Evolutionary conservation across 2,797 vertebrate species (phyloP), one percentile per base, ranked within the genome.

Genomic region (Enteromius unitaeniatus): DNA sequence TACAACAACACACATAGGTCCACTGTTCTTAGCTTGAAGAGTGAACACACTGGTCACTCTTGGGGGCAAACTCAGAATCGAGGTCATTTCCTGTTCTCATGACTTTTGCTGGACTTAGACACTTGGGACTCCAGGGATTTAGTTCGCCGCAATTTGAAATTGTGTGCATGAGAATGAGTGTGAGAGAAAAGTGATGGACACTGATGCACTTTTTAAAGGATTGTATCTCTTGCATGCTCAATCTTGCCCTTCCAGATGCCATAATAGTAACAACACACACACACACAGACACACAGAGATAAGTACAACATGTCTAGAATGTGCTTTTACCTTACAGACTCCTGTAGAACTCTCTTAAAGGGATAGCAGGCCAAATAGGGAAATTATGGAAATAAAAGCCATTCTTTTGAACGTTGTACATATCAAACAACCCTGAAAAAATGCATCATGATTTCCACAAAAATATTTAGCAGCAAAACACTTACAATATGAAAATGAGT

Each of bases 71-170:
- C 53, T 81, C 70, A 70, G 28, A 85, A 77, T 67, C 34, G 55
- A 77, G 81, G 86, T 76, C 70, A 75, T 87, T 88, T 88, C 88
- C 88, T 87, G 88, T 88, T 88, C 88, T 86, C 88, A 88, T 79
- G 82, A 86, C 83, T 82, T 45, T 86, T 86, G 53, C 64, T 87
- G 79, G 73, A 82, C 45, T 81, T 65, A 83, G 79, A 86, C 87
- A 78, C 78, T 85, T 79, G 2, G 34, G 49, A 51, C 55, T 65
- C 31, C 15, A 64, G 78, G 78, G 81, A 82, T 45, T 78, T 31
- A 6, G 37, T 73, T 85, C 31, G 78, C 67, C 58, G 82, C 78
- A 85, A 79, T 55, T 40, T 69, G 76, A 70, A 26, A 70, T 53
- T 65, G 68, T 80, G 3, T 74, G 53, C 19, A 17, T 37, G 28